Base-by-base conservation (phyloP, 2,113 vertebrate species). In the Jaculus jaculus region DNA sequence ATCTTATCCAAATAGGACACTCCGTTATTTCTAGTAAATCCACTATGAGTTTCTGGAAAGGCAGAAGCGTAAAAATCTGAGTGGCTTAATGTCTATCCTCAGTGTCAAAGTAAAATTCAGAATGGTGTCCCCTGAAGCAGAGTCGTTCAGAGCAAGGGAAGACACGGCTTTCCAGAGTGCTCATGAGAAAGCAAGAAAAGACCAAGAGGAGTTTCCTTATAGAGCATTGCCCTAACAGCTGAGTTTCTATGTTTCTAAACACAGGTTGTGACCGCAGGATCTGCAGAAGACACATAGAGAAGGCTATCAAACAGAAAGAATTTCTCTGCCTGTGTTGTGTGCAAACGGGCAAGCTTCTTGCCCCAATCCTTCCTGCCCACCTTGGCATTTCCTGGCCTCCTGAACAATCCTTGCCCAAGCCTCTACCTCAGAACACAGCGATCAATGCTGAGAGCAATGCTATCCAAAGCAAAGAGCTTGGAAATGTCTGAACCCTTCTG, bases 401-500 rank as follows among this genome's bases (percentile, higher is more conserved):
- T n/a, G 16, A 15, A 8, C 1, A 51, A 90, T 63, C 77, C 68
- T 58, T 65, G 18, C 78, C 75, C 24, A 37, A 12, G 7, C 66
- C 85, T 54, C 28, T 16, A 63, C 65, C 32, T 93, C 39, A 63
- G 51, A 65, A 68, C 37, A 32, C 42, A 81, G 5, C 3, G 42
- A 92, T 84, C 93, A 47, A 4, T 34, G n/a, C 51, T 65, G 8
- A 28, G 84, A 87, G 63, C 26, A 75, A 72, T 5, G 72, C 37
- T 20, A 23, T 68, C 28, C 90, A 92, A 73, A 94, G 81, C 78
- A 63, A 32, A 91, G 68, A 61, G 91, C 87, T 96, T 96, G 93
- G 95, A 89, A 93, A 97, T 90, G 96, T 96, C 96, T 96, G 85
- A 95, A 96, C 95, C 86, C 60, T 92, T 95, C 92, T 75, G 92